A percentile compares a stretch with the other conserved stretches of the same genome.
Conservation (phyloP, 2,797 vertebrate species). For the Darevskia nairensis region DNA sequence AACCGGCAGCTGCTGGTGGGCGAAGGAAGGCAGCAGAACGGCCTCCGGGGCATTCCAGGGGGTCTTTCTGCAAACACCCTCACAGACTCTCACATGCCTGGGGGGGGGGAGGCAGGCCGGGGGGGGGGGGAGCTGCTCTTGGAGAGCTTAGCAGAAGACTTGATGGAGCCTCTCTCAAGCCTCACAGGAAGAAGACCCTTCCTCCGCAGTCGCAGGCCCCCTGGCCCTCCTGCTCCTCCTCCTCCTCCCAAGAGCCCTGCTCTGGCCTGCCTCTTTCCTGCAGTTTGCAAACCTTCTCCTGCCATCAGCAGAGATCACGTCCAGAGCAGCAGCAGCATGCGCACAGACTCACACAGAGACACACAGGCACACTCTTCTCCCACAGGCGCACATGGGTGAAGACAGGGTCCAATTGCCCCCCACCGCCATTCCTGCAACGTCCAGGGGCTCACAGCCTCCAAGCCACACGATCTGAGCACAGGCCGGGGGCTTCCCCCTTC, state of each 20-base stretch:
- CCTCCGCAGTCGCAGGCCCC: background rate
- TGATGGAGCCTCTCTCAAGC: background rate
- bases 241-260: too few relatives aligned
- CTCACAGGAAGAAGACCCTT: background rate
- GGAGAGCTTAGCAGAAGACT: background rate
- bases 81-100: background rate
- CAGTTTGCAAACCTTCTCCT: too few relatives aligned
- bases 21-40: background rate
- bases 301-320: too few relatives aligned
- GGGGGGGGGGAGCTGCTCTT: background rate
- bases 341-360: too few relatives aligned
- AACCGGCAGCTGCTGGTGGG: background rate
- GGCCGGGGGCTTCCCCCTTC: background rate
- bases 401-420: too few relatives aligned
- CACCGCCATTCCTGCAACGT: background rate
- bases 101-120: background rate
- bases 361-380: too few relatives aligned
- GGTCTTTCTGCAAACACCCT: background rate
- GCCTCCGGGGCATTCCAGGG: background rate
- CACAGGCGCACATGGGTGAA: too few relatives aligned
- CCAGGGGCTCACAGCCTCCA: background rate
- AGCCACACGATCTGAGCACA: background rate
- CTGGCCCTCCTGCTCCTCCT: too few relatives aligned
- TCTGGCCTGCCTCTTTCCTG: too few relatives aligned
- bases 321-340: too few relatives aligned